A percentile compares a stretch with the other conserved stretches of the same genome.
phyloP scores from a whole-genome alignment of 2,113 vertebrate genomes.

The Bos taurus region DNA sequence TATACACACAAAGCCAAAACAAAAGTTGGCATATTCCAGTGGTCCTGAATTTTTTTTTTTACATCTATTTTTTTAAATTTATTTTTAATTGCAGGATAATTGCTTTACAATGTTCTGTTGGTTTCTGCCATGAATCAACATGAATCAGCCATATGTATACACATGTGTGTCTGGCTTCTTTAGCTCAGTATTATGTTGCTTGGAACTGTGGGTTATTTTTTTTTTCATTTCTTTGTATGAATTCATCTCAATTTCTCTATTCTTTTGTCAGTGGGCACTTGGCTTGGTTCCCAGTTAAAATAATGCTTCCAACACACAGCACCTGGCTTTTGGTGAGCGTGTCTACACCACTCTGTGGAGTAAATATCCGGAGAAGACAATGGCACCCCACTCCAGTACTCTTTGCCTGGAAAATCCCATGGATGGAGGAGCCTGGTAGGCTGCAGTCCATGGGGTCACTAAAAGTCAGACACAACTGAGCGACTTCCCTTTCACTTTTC shows the following conservation, averaged over 20 bases:
- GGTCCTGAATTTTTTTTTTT: background rate
- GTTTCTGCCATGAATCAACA: background rate
- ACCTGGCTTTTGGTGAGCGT: background rate
- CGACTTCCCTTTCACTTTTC: too few species aligned
- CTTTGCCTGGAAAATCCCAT: too few species aligned
- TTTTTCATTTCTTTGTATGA: background rate
- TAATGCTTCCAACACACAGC: background rate
- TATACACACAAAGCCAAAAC: background rate
- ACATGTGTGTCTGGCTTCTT: background rate
- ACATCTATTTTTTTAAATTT: background rate
- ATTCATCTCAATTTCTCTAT: background rate
- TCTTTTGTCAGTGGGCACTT: background rate
- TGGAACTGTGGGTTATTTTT: background rate
- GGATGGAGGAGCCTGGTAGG: too few species aligned
- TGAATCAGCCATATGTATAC: background rate
- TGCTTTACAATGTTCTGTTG: background rate
- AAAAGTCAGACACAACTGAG: too few species aligned
- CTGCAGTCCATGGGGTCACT: too few species aligned
- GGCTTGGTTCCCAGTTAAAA: background rate
- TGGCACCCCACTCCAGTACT: too few species aligned
- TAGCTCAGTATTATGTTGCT: background rate
- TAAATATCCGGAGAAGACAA: too few species aligned
- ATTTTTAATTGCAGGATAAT: background rate
- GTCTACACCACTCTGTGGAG: too few species aligned
- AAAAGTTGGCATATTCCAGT: background rate